These are phyloP conservation scores for Polyommatus iphigenia DNA, from an alignment of 2,888 invertebrate genomes.

Conservation along the genomic window DNA sequence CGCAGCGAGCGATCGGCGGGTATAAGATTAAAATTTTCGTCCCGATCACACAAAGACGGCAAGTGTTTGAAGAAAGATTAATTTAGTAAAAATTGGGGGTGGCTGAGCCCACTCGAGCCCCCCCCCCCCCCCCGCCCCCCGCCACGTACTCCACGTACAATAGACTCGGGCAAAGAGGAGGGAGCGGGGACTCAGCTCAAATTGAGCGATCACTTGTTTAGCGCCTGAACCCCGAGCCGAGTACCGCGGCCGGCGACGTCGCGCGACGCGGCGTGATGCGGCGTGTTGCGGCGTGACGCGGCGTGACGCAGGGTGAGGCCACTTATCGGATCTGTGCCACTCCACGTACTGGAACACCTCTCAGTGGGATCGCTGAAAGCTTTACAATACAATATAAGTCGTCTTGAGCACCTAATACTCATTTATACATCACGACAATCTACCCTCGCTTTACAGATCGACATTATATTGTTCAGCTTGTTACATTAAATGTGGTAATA, in stretches of 20 bases:
- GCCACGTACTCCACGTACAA: conserved; percentile 7
- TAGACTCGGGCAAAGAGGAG: background rate
- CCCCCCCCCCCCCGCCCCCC: no score
- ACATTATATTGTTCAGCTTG: no score
- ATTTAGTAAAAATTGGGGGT: conserved; percentile 64
- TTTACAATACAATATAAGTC: background rate
- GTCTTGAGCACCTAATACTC: background rate
- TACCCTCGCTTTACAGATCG: background rate
- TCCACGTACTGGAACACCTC: background rate
- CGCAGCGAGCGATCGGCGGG: conserved; percentile 44
- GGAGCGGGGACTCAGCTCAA: background rate
- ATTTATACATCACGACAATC: background rate
- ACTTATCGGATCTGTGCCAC: conserved; percentile 6
- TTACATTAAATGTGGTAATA: no score
- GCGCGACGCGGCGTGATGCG: background rate
- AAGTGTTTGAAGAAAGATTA: conserved; percentile 76
- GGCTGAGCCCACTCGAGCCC: conserved; percentile 39
- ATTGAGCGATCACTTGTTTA: conserved; percentile 19
- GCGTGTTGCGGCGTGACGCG: background rate
- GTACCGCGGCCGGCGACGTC: background rate
- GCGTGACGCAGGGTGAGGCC: background rate
- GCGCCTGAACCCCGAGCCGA: background rate
- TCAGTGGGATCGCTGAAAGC: background rate
- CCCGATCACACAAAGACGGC: conserved; percentile 59
- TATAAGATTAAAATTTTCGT: conserved; percentile 63